A percentile compares a stretch with the other conserved stretches of the same genome.
These are phyloP conservation scores for Melanotaenia trifasciata DNA, from an alignment of 2,797 vertebrate genomes.

Conservation along the genomic window DNA sequence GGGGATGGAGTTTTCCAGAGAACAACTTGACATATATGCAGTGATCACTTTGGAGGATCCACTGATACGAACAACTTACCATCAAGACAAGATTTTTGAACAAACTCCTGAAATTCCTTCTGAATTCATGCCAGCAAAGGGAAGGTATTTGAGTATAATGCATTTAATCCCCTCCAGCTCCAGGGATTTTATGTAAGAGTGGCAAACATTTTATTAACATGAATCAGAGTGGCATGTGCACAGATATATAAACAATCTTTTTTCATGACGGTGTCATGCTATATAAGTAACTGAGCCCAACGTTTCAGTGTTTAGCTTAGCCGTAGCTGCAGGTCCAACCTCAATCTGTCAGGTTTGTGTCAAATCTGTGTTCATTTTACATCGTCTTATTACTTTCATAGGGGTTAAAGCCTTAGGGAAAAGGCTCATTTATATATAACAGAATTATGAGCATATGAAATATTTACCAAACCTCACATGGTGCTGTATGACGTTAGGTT, in stretches of 20 bases:
- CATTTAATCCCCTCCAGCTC: conserved; percentile 43
- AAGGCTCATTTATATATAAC: conserved; percentile 41
- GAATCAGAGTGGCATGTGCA: conserved; percentile 19
- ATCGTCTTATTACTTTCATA: conserved; percentile 34
- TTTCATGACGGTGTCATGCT: conserved; percentile 42
- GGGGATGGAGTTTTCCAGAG: conserved; percentile 56
- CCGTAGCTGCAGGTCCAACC: conserved; percentile 51
- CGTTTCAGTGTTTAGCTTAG: conserved; percentile 43
- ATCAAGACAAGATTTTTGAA: conserved; percentile 56
- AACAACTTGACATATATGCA: conserved; percentile 36
- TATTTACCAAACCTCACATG: conserved; percentile 49
- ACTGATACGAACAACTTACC: conserved; percentile 29
- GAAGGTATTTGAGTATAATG: conserved; percentile 39
- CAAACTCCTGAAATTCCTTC: conserved; percentile 28
- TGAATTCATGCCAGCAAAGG: conserved; percentile 50
- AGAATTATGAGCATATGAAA: conserved; percentile 51
- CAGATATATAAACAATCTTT: conserved; percentile 48
- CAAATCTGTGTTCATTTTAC: conserved; percentile 50
- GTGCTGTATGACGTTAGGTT: conserved; percentile 11
- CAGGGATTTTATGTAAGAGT: conserved; percentile 45
- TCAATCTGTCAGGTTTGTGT: conserved; percentile 63
- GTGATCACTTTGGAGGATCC: conserved; percentile 40
- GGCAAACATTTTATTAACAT: conserved; percentile 37
- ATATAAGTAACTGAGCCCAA: conserved; percentile 40
- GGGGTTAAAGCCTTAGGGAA: conserved; percentile 37